Evolutionary conservation across 2,888 invertebrate species (phyloP), one percentile per base, ranked within the genome.

Genomic region (Leucoma salicis): DNA sequence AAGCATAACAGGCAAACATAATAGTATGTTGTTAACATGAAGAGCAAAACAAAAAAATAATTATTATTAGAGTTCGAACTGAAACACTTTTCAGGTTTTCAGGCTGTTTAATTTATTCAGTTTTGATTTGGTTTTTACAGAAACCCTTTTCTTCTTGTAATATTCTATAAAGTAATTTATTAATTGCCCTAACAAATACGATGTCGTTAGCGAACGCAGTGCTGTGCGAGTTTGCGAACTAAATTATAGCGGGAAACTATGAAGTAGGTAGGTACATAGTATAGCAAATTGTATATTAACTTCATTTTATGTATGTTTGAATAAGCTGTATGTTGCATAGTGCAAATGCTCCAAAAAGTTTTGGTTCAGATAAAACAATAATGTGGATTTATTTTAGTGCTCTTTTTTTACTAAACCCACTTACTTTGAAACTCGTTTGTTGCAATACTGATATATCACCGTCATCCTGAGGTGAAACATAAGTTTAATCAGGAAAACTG

Each of bases 41-140:
- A 21, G 6, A 21, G 21, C 21, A 21, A 27, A 27, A n/a, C 13
- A 34, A 16, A 16, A 16, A 4, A 21, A n/a, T n/a, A n/a, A n/a
- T n/a, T n/a, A n/a, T n/a, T 21, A 21, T 5, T 8, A n/a, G 27
- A 21, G 11, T 27, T 27, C 10, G 7, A n/a, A 21, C 27, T n/a
- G 11, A 27, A 27, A 29, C 11, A 13, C 2, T 29, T 11, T 13
- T 48, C 36, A 49, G 45, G 67, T 73, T 78, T n/a, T n/a, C n/a
- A n/a, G n/a, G 78, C 74, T 77, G 71, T 69, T 16, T 16, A 25
- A 27, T 4, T 11, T 27, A 27, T n/a, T 27, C 3, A 4, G 4
- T 27, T 27, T 27, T 1, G 27, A 10, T n/a, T 11, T 5, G n/a
- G n/a, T 42, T 40, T 44, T n/a, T 27, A 21, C 6, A 21, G 21